phyloP scores from a whole-genome alignment of 35 echinoderm and acorn worm species.

The Acanthaster planci region DNA sequence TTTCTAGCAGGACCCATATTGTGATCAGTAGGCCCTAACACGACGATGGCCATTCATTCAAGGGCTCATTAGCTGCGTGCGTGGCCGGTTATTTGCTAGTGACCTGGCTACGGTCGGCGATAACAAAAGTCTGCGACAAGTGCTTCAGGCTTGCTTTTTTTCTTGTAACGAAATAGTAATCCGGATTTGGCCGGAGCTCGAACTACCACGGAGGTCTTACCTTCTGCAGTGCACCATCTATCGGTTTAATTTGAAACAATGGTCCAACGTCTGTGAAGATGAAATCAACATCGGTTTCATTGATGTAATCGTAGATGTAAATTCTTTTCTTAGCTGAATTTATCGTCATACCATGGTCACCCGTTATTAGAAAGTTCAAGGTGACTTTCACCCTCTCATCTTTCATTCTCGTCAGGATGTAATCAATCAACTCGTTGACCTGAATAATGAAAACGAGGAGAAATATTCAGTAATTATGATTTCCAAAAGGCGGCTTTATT shows the following conservation, averaged over 20 bases:
- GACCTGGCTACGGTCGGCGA: too few relatives aligned
- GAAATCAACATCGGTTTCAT: conserved; percentile 51
- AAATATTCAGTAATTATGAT: too few relatives aligned
- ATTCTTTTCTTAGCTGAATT: conserved; percentile 44
- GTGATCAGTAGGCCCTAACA: too few relatives aligned
- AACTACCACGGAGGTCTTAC: too few relatives aligned
- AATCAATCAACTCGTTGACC: neutral
- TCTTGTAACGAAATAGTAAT: too few relatives aligned
- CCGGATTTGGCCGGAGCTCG: too few relatives aligned
- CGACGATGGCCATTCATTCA: too few relatives aligned
- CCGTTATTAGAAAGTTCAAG: conserved; percentile 66
- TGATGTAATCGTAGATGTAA: conserved; percentile 69
- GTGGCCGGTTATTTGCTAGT: too few relatives aligned
- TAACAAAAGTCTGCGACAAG: too few relatives aligned
- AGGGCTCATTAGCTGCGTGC: too few relatives aligned
- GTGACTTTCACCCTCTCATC: conserved; percentile 58
- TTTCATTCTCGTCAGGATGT: neutral
- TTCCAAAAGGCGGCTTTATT: neutral
- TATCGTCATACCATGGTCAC: conserved; percentile 65
- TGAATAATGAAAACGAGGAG: neutral
- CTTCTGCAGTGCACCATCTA: conserved; percentile 67
- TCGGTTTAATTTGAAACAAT: conserved; percentile 65
- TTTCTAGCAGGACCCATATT: too few relatives aligned
- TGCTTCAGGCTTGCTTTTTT: too few relatives aligned
- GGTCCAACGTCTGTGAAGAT: conserved; percentile 73